Evolutionary conservation across 2,888 invertebrate species (phyloP).

Genomic region (Pseudanteris insignis): DNA sequence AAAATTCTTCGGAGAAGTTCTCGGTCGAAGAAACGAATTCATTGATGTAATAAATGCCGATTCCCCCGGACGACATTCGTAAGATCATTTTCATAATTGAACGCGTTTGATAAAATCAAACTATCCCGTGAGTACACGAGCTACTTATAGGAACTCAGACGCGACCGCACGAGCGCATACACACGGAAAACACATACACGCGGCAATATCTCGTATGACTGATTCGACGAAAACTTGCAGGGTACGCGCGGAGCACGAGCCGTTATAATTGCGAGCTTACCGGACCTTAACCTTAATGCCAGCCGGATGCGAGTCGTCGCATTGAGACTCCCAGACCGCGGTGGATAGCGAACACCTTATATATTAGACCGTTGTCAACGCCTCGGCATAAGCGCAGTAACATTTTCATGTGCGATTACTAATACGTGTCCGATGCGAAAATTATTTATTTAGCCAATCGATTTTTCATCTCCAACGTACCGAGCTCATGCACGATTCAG

Average conservation of each 20-base stretch:
- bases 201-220: conserved; percentile 8
- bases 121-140: conserved; percentile 8
- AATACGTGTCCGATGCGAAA: conserved; percentile 9
- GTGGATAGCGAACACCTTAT: conserved; percentile 16
- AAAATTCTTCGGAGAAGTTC: too few species aligned
- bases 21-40: background rate
- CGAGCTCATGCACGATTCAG: too few species aligned
- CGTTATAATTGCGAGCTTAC: conserved; percentile 40
- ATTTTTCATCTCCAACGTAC: too few species aligned
- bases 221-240: conserved; percentile 34
- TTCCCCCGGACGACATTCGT: conserved; percentile 2
- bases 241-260: conserved; percentile 25
- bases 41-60: background rate
- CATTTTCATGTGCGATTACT: conserved; percentile 22
- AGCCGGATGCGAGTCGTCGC: conserved; percentile 28
- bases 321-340: conserved; percentile 28
- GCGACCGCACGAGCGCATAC: too few species aligned
- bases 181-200: too few species aligned
- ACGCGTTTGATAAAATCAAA: conserved; percentile 25
- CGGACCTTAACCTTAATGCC: conserved; percentile 39
- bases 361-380: conserved; percentile 20
- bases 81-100: conserved; percentile 16
- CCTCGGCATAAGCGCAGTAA: conserved; percentile 8
- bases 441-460: background rate
- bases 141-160: too few species aligned